phyloP scores from a whole-genome alignment of 2,113 vertebrate genomes.

The Copsychus sechellarum region DNA sequence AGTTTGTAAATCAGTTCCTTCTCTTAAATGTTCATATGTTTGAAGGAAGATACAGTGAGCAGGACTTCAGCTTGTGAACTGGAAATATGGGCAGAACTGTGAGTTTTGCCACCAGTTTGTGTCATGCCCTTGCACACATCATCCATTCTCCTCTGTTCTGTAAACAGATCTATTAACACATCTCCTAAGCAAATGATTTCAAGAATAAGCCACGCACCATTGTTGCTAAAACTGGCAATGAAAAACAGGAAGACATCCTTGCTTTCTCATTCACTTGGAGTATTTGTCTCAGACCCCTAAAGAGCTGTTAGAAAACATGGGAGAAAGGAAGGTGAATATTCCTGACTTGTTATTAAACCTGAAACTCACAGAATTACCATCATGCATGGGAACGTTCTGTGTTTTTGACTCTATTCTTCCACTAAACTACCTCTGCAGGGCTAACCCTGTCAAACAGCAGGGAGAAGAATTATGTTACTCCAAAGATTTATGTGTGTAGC shows the following conservation, averaged over 20 bases:
- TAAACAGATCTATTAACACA: background rate
- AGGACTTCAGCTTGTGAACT: background rate
- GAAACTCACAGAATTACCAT: background rate
- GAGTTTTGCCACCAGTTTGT: background rate
- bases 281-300: background rate
- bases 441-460: background rate
- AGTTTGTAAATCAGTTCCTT: background rate
- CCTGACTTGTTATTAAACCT: background rate
- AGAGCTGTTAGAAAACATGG: background rate
- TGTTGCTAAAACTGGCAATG: background rate
- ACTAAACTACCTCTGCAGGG: constrained; percentile 9
- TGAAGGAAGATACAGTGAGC: background rate
- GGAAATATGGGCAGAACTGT: background rate
- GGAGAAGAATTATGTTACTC: background rate
- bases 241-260: background rate
- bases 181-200: background rate
- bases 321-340: constrained; percentile 19
- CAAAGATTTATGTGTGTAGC: constrained; percentile 8
- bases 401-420: background rate
- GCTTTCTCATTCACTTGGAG: background rate
- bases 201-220: background rate
- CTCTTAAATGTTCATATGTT: background rate
- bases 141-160: background rate
- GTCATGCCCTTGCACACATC: background rate
- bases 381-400: background rate